Evolutionary conservation across 2,888 invertebrate genomes (phyloP), one percentile per base, ranked within the genome.

Genomic region (Spilarctia lutea): DNA sequence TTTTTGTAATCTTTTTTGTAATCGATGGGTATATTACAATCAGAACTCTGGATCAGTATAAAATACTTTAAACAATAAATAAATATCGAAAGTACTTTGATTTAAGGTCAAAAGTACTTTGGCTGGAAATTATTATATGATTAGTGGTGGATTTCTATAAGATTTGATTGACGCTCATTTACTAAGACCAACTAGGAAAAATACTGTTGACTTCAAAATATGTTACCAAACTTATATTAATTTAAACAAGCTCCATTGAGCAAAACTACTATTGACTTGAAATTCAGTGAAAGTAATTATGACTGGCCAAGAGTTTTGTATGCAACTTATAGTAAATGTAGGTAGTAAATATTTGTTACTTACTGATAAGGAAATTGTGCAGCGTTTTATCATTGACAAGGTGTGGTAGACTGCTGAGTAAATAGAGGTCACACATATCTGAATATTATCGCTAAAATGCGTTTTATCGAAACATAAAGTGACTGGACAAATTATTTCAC

Each of bases 331-430:
- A 20, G 2, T 7, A 60, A 39, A 42, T 45, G 18, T 13, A 45
- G 6, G 13, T 60, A 63, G 42, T 39, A 30, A 65, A 72, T 76
- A 73, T 73, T n/a, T 65, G 70, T 35, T 71, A 39, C 52, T 27
- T 69, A 68, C 71, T 71, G 82, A 84, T 83, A 82, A 78, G 39
- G 27, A 35, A 35, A 71, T 67, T 72, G 73, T 67, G 69, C 65
- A 71, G 39, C 13, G 27, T 42, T 74, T 79, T 80, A 80, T 82
- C 82, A 72, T 27, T 24, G 45, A 71, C 69, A 73, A 83, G 82
- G 82, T 67, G 82, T 75, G 84, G 72, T 42, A 77, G 84, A 79
- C 79, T 69, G 39, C 60, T 56, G 60, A 30, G 63, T 42, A 39
- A 71, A 71, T 63, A 63, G 42, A 71, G 60, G 70, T 63, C 70